Conservation (phyloP, 2,888 invertebrate genomes). For the Thymelicus acteon region DNA sequence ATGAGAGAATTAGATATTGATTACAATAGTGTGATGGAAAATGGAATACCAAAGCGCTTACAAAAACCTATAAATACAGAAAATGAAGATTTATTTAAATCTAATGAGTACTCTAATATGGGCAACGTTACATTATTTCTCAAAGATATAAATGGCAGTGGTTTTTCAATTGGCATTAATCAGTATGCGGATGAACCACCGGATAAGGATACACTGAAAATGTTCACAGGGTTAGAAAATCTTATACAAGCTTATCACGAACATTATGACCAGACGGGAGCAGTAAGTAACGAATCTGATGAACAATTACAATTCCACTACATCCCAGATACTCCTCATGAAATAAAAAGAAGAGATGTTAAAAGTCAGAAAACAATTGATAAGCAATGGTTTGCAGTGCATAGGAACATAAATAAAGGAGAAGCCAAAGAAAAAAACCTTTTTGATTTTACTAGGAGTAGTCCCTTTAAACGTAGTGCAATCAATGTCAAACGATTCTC, state of each 20-base stretch:
- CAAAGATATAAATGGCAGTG: slow-evolving; percentile 70
- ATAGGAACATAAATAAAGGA: neutral
- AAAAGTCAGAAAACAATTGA: neutral
- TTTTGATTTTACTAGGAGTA: neutral
- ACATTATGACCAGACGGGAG: slow-evolving; percentile 47
- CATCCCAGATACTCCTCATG: neutral
- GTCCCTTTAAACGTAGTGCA: slow-evolving; percentile 37
- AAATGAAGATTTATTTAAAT: slow-evolving; percentile 44
- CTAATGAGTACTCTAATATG: slow-evolving; percentile 50
- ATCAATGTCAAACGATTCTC: slow-evolving; percentile 56
- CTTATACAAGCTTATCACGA: slow-evolving; percentile 65
- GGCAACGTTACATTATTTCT: slow-evolving; percentile 64
- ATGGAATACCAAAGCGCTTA: slow-evolving; percentile 65
- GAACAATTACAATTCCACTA: neutral
- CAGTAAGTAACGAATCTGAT: slow-evolving; percentile 2
- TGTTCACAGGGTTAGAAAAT: slow-evolving; percentile 68
- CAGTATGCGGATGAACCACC: slow-evolving; percentile 70
- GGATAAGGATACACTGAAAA: slow-evolving; percentile 65
- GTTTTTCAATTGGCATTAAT: slow-evolving; percentile 72
- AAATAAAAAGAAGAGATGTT: slow-evolving; percentile 1
- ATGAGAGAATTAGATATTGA: slow-evolving; percentile 59
- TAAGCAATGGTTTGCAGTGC: neutral
- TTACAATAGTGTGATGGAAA: slow-evolving; percentile 57
- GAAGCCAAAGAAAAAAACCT: neutral
- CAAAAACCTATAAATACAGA: slow-evolving; percentile 67